These are phyloP conservation scores for Protophormia terraenovae DNA, from an alignment of 2,888 invertebrate species.

Conservation along the genomic window DNA sequence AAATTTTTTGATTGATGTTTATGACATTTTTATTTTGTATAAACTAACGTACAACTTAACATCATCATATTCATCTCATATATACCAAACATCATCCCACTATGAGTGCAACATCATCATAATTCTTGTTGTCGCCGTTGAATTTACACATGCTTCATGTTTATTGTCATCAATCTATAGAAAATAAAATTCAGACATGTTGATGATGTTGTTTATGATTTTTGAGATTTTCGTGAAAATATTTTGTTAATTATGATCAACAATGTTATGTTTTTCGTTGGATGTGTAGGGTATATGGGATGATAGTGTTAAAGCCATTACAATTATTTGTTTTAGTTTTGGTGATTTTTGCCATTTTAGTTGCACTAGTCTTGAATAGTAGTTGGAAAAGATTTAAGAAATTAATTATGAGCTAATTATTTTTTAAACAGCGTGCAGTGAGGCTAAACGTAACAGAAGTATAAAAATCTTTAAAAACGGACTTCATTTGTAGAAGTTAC, in stretches of 20 bases:
- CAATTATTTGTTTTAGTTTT: too few relatives aligned
- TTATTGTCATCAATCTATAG: conserved; percentile 17
- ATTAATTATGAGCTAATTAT: too few relatives aligned
- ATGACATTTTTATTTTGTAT: conserved; percentile 43
- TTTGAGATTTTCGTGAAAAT: conserved; percentile 9
- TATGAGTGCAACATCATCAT: neutral
- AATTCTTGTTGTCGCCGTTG: neutral
- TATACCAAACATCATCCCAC: too few relatives aligned
- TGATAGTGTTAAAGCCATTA: neutral
- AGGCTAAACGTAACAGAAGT: too few relatives aligned
- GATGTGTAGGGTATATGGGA: neutral
- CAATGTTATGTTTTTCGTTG: neutral
- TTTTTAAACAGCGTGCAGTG: too few relatives aligned
- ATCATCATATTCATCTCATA: neutral
- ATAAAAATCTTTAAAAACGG: too few relatives aligned
- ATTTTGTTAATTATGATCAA: conserved; percentile 8
- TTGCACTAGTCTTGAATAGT: neutral
- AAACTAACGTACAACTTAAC: neutral
- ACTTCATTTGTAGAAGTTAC: too few relatives aligned
- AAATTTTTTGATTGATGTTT: conserved; percentile 62
- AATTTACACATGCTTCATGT: neutral
- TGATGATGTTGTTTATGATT: neutral
- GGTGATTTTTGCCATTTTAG: neutral
- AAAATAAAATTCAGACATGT: conserved; percentile 6
- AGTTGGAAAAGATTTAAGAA: too few relatives aligned